phyloP scores from a whole-genome alignment of 2,797 vertebrate species.

The Anabacerthia variegaticeps region DNA sequence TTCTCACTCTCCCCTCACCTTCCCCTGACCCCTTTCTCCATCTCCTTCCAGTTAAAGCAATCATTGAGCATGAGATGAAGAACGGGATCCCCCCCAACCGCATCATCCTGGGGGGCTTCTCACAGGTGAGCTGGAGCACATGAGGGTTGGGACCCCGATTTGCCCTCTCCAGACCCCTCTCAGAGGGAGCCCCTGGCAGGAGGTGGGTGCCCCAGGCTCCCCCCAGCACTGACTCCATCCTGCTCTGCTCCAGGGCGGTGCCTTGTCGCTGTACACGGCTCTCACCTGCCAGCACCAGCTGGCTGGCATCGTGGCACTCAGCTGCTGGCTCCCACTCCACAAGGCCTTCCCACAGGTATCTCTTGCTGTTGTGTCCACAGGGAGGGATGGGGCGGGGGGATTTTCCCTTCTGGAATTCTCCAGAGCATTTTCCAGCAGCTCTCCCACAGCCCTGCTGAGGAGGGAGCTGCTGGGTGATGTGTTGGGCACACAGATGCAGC shows the following conservation, averaged over 20 bases:
- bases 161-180: fast-evolving
- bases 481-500: fast-evolving
- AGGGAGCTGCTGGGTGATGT: not conserved
- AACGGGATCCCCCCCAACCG: slow-evolving; percentile 94
- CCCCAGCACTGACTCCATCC: fast-evolving
- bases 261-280: slow-evolving; percentile 94
- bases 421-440: not conserved
- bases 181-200: fast-evolving
- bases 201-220: not conserved
- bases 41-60: slow-evolving; percentile 86
- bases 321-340: slow-evolving; percentile 97
- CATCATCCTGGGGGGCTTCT: slow-evolving; percentile 95
- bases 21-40: not conserved
- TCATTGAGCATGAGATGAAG: slow-evolving; percentile 95
- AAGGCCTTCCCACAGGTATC: slow-evolving; percentile 90
- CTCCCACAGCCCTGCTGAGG: fast-evolving
- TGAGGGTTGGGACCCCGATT: not conserved
- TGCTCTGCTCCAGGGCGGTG: slow-evolving; percentile 84
- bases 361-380: fast-evolving
- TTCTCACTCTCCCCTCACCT: not conserved
- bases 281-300: slow-evolving; percentile 93
- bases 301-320: slow-evolving; percentile 94
- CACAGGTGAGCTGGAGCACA: slow-evolving; percentile 83
- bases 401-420: not conserved
- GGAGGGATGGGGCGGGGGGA: fast-evolving